Base-by-base conservation (phyloP, 2,888 invertebrate genomes). In the Acanthosepion lycidas region DNA sequence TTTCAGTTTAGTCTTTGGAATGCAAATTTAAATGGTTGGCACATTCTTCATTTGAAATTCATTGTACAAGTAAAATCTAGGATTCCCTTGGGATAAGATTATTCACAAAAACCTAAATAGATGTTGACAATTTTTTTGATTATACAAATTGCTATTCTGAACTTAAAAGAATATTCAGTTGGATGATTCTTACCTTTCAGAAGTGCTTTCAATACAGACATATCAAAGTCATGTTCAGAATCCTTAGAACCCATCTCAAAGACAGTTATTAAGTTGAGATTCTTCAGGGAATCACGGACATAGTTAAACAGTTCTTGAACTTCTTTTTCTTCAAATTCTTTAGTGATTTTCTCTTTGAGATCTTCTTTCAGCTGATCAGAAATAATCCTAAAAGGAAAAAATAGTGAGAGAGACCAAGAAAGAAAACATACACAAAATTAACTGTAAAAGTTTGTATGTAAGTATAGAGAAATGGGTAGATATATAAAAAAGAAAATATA, bases 131-230 rank as follows among this genome's bases (percentile, higher is more conserved):
- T 51, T 51, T 51, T 51, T 51, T 51, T 12, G 15, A 51, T 15
- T 51, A 51, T 23, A 23, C 4, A 12, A 49, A 92, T 49, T 48
- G 48, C 5, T 48, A 51, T 48, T 26, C 18, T 92, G 48, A 49
- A 92, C 42, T 92, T 48, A 51, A 12, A 33, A 18, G 48, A 33
- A 91, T 59, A 59, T 23, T 23, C 33, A 78, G 12, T 78, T 33
- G 33, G n/a, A 93, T 93, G 78, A 51, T 92, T 42, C 94, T 91
- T 94, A 97, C 97, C 97, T 97, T 97, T 97, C 42, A 97, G 95
- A 18, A 97, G 95, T 92, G 97, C 97, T 95, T 97, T 96, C 91
- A 97, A 95, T 94, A 97, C 97, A 91, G 97, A 97, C 55, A 97
- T 96, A 94, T 97, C 97, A 64, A 97, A 96, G 94, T 97, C 97